Conservation (phyloP, 2,113 vertebrate genomes). For the Opisthocomus hoazin region DNA sequence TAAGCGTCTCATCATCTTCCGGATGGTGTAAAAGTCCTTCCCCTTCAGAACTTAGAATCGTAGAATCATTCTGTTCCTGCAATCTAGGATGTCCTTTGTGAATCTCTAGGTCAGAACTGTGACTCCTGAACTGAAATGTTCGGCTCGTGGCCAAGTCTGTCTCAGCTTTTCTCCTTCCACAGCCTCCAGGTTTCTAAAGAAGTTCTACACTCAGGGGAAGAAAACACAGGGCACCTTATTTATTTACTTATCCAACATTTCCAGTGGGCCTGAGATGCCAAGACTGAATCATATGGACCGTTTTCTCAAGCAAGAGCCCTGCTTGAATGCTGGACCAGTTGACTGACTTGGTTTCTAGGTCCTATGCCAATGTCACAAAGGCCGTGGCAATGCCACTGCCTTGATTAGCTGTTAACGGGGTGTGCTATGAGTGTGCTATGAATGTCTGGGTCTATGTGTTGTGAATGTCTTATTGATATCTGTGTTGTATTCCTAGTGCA, state of each 20-base stretch:
- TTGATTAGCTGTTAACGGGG: background rate
- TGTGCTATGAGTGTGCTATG: background rate
- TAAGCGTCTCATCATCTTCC: background rate
- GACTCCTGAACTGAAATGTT: background rate
- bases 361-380: background rate
- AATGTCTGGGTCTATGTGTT: no score
- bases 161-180: background rate
- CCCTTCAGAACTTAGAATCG: background rate
- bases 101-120: background rate
- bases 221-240: background rate
- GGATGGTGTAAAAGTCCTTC: background rate
- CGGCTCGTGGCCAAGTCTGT: fast-evolving
- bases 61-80: background rate
- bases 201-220: background rate
- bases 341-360: background rate
- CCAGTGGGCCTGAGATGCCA: background rate
- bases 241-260: background rate
- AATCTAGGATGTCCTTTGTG: background rate
- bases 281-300: background rate
- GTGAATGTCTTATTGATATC: background rate
- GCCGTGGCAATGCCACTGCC: background rate
- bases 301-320: background rate
- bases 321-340: background rate
- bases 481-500: background rate
- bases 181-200: background rate